Conservation (phyloP, 2,888 invertebrate genomes). For the Quadriops clusia region DNA sequence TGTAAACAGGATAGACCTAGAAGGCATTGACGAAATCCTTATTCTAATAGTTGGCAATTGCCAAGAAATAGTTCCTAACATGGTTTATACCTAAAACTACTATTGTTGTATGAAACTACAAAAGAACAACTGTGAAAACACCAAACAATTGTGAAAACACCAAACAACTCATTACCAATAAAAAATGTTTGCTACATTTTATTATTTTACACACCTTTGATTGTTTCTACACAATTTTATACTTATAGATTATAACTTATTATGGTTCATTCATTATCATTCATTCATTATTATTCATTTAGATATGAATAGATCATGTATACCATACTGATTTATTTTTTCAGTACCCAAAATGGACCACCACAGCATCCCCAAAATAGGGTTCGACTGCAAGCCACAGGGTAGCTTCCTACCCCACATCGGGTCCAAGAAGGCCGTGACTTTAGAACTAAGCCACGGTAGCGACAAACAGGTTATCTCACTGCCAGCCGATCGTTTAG, state of each 20-base stretch:
- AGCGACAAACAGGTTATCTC: slow-evolving; percentile 77
- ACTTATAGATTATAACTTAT: no score
- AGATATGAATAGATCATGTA: slow-evolving; percentile 4
- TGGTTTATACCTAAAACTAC: no score
- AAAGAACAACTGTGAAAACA: no score
- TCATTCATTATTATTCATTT: not conserved
- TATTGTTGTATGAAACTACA: no score
- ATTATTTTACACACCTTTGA: no score
- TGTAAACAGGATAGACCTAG: no score
- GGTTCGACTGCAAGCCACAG: slow-evolving; percentile 36
- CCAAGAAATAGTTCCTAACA: no score
- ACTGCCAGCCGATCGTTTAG: slow-evolving; percentile 74
- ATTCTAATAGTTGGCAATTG: no score
- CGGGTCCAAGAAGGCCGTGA: slow-evolving; percentile 43
- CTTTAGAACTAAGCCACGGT: slow-evolving; percentile 74
- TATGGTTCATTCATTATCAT: slow-evolving; percentile 1
- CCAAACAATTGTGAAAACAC: no score
- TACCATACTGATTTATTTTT: slow-evolving; percentile 32
- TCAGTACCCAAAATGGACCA: slow-evolving; percentile 69
- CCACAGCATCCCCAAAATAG: slow-evolving; percentile 65
- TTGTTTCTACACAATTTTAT: slow-evolving; percentile 1
- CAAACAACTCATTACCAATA: no score
- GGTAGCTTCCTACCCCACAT: slow-evolving; percentile 57
- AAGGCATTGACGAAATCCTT: no score
- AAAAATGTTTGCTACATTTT: no score